phyloP scores from a whole-genome alignment of 2,888 invertebrate species.

The Iselma pallidipennis region DNA sequence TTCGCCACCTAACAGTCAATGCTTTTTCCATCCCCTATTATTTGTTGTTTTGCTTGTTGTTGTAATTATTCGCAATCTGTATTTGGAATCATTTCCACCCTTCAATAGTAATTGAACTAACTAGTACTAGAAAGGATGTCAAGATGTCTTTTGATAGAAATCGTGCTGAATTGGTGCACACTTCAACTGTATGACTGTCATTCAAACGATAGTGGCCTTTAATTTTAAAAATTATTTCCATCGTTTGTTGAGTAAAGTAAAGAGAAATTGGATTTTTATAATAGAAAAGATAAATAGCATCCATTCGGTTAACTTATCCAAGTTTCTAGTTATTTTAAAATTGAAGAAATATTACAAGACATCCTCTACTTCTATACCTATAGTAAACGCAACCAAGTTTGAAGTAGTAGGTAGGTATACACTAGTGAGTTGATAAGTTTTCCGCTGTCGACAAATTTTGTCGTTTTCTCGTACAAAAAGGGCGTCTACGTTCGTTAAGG shows the following conservation, averaged over 20 bases:
- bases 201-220: not conserved
- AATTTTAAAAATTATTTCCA: not conserved
- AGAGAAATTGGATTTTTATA: not conserved
- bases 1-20: not conserved
- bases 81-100: not conserved
- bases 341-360: not conserved
- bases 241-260: not conserved
- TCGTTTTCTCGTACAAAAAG: not conserved
- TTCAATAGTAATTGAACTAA: not conserved
- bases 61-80: not conserved
- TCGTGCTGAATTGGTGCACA: not conserved
- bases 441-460: not conserved
- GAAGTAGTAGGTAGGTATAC: not conserved
- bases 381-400: not conserved
- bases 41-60: too few relatives aligned
- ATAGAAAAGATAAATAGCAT: not conserved
- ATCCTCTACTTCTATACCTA: not conserved
- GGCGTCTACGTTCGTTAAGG: conserved; percentile 12
- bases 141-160: conserved; percentile 13
- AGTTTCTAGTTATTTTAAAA: too few relatives aligned
- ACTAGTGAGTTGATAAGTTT: not conserved
- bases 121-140: not conserved
- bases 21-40: not conserved
- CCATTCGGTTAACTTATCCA: not conserved
- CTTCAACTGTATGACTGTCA: not conserved